Evolutionary conservation across 2,113 vertebrate species (phyloP).

Genomic region (Sebastes fasciatus): DNA sequence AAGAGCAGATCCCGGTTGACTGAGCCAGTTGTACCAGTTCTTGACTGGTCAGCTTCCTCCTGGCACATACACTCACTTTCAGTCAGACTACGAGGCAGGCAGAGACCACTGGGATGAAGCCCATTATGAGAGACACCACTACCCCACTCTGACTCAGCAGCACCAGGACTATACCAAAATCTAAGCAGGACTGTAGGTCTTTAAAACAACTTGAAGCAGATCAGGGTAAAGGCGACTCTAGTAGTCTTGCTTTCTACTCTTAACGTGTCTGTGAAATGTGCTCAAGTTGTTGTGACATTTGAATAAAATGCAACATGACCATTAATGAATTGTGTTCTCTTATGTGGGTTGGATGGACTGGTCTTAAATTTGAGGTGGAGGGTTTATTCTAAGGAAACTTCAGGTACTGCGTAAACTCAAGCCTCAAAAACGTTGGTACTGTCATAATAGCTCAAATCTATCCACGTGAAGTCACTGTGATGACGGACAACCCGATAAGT

Average conservation of each 20-base stretch:
- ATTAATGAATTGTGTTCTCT: background rate
- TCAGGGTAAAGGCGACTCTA: background rate
- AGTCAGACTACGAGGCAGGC: background rate
- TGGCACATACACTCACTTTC: background rate
- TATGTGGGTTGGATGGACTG: background rate
- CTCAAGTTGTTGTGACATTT: conserved; percentile 5
- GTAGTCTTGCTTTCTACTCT: background rate
- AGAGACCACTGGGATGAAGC: conserved; percentile 12
- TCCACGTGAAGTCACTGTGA: no score
- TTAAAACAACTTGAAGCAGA: background rate
- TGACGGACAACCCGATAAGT: no score
- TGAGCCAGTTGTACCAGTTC: background rate
- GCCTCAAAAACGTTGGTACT: no score
- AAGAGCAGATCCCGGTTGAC: accelerated
- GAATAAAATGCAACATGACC: conserved; percentile 16
- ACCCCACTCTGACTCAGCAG: background rate
- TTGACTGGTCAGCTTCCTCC: conserved; percentile 36
- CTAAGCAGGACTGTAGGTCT: background rate
- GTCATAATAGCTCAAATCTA: no score
- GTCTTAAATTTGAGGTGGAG: background rate
- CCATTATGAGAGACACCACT: conserved; percentile 12
- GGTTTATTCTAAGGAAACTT: background rate
- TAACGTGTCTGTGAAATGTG: background rate
- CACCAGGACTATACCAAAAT: background rate
- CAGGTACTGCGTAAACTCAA: background rate